Conservation (phyloP, 2,113 vertebrate species). For the Probosciger aterrimus region DNA sequence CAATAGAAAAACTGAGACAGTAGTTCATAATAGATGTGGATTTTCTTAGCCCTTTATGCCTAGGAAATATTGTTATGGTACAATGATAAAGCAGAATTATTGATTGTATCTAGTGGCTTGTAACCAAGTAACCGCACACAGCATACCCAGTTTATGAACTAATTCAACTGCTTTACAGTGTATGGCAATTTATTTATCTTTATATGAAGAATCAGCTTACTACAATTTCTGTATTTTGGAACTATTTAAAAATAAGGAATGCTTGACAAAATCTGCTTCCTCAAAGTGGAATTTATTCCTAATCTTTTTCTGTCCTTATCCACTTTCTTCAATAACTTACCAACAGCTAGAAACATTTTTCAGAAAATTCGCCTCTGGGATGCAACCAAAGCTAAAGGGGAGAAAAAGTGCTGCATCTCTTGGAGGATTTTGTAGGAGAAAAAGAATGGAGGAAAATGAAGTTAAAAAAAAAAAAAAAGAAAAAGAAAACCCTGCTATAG, state of each 20-base stretch:
- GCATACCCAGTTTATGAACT: slow-evolving; percentile 11
- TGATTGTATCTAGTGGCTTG: background rate
- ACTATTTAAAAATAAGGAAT: background rate
- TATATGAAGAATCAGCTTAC: background rate
- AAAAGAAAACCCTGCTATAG: background rate
- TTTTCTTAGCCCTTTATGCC: slow-evolving; percentile 26
- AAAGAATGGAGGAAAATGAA: background rate
- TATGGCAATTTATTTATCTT: background rate
- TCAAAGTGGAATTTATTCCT: slow-evolving; percentile 1
- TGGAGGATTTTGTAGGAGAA: background rate
- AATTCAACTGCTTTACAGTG: slow-evolving; percentile 14
- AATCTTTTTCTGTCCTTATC: background rate
- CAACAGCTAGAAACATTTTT: background rate
- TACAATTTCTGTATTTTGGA: background rate
- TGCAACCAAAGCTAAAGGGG: background rate
- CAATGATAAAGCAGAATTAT: slow-evolving; percentile 25
- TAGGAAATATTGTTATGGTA: background rate
- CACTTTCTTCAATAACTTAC: background rate
- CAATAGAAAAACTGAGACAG: background rate
- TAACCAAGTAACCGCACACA: background rate
- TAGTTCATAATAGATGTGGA: slow-evolving; percentile 9
- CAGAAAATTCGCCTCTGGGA: background rate
- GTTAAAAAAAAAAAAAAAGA: slow-evolving; percentile 16
- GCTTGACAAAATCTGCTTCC: background rate
- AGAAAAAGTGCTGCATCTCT: background rate